Evolutionary conservation across 2,888 invertebrate species (phyloP).

Genomic region (Lasioglossum villosulum): DNA sequence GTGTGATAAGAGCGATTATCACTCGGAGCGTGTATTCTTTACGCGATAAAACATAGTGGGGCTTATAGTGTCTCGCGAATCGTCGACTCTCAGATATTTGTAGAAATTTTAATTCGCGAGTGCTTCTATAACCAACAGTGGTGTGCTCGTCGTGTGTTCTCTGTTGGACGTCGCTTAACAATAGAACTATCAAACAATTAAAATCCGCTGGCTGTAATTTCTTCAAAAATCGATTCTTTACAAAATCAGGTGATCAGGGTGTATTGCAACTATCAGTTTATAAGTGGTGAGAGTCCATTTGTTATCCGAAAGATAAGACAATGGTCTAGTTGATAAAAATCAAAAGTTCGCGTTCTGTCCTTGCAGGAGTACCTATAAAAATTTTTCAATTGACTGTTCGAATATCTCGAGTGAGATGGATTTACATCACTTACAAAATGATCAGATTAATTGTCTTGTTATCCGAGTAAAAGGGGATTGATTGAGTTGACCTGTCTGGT

Average conservation of each 20-base stretch:
- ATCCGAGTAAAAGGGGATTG: background rate
- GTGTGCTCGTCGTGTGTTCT: background rate
- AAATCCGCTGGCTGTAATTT: background rate
- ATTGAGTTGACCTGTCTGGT: background rate
- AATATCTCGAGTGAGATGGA: background rate
- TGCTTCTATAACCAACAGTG: background rate
- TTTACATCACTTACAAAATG: too few species aligned
- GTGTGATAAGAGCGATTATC: constrained; percentile 27
- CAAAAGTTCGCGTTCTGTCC: background rate
- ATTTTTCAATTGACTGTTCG: background rate
- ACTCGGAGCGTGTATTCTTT: background rate
- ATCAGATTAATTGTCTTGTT: background rate
- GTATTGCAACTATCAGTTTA: background rate
- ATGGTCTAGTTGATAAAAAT: too few species aligned
- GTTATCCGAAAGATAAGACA: background rate
- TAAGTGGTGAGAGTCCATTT: background rate
- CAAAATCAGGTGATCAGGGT: background rate
- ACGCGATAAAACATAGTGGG: background rate
- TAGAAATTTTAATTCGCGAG: background rate
- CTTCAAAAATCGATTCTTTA: background rate
- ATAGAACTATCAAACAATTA: background rate
- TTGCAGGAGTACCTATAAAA: background rate
- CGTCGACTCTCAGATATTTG: background rate
- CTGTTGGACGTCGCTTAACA: background rate
- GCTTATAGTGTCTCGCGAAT: background rate